Evolutionary conservation across 2,888 invertebrate genomes (phyloP).

Genomic region (Acrobasis repandana): DNA sequence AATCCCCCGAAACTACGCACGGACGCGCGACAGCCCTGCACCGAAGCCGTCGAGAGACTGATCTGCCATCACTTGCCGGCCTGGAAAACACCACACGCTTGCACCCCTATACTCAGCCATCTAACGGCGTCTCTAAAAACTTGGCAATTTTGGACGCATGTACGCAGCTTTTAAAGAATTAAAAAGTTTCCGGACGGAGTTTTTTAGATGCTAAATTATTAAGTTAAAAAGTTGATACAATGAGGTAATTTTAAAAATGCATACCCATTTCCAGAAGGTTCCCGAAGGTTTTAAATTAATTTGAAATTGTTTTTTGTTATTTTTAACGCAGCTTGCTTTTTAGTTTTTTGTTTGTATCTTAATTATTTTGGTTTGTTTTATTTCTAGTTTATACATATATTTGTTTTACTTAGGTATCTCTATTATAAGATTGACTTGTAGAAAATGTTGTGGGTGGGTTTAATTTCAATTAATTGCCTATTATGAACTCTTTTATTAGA

Average conservation of each 20-base stretch:
- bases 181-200: slow-evolving; percentile 44
- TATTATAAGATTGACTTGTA: too few species aligned
- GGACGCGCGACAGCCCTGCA: slow-evolving; percentile 29
- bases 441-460: too few species aligned
- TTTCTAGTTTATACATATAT: too few species aligned
- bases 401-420: too few species aligned
- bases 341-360: background rate
- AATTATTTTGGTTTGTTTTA: too few species aligned
- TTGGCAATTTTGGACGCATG: slow-evolving; percentile 34
- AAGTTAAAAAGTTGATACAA: slow-evolving; percentile 29
- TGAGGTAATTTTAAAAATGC: slow-evolving; percentile 26
- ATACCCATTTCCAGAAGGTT: background rate
- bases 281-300: background rate
- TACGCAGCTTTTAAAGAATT: slow-evolving; percentile 29
- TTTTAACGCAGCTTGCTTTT: background rate
- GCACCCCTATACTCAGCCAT: slow-evolving; percentile 43
- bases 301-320: background rate
- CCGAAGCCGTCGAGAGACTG: slow-evolving; percentile 41
- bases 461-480: too few species aligned
- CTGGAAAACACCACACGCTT: slow-evolving; percentile 18
- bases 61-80: slow-evolving; percentile 19
- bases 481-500: too few species aligned
- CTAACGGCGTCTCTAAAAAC: slow-evolving; percentile 46
- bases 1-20: slow-evolving; percentile 29
- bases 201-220: slow-evolving; percentile 28